These are phyloP conservation scores for Drosophila lacicola DNA, from an alignment of 2,888 invertebrate genomes.

Conservation along the genomic window DNA sequence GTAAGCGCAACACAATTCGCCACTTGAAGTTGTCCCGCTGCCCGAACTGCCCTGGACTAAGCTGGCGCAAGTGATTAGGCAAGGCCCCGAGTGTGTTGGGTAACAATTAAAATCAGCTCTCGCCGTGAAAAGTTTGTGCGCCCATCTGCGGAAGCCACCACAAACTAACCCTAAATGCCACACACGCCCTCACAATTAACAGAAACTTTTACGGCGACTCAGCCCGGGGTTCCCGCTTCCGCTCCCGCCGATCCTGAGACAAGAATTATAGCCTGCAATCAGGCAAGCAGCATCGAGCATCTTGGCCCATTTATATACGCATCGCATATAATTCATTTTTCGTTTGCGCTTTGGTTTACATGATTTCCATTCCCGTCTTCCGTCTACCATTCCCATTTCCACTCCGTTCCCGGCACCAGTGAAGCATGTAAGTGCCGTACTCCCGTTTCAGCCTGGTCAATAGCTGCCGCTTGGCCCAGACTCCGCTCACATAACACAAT, in stretches of 20 bases:
- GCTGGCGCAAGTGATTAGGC: slow-evolving; percentile 72
- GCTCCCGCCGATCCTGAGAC: slow-evolving; percentile 6
- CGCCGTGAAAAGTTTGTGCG: slow-evolving; percentile 27
- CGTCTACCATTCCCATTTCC: not conserved
- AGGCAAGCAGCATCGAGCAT: slow-evolving; percentile 54
- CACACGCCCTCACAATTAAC: slow-evolving; percentile 63
- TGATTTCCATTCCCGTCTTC: slow-evolving; percentile 11
- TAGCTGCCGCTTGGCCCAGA: slow-evolving; percentile 27
- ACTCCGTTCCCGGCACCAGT: slow-evolving; percentile 8
- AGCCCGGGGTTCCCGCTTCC: not conserved
- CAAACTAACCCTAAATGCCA: slow-evolving; percentile 29
- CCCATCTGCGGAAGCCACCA: slow-evolving; percentile 1
- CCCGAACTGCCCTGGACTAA: slow-evolving; percentile 42
- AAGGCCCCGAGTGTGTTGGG: slow-evolving; percentile 62
- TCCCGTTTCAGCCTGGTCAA: slow-evolving; percentile 56
- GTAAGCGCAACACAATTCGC: slow-evolving; percentile 43
- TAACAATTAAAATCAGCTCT: slow-evolving; percentile 71
- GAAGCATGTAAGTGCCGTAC: slow-evolving; percentile 61
- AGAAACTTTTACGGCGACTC: slow-evolving; percentile 57
- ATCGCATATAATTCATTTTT: slow-evolving; percentile 77
- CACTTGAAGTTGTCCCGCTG: slow-evolving; percentile 29
- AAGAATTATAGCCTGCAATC: slow-evolving; percentile 73
- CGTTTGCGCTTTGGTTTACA: slow-evolving; percentile 53
- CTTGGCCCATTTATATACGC: slow-evolving; percentile 40
- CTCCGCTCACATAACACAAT: slow-evolving; percentile 9